These are phyloP conservation scores for Opisthograptis luteolata DNA, from an alignment of 2,888 invertebrate species.

Conservation along the genomic window DNA sequence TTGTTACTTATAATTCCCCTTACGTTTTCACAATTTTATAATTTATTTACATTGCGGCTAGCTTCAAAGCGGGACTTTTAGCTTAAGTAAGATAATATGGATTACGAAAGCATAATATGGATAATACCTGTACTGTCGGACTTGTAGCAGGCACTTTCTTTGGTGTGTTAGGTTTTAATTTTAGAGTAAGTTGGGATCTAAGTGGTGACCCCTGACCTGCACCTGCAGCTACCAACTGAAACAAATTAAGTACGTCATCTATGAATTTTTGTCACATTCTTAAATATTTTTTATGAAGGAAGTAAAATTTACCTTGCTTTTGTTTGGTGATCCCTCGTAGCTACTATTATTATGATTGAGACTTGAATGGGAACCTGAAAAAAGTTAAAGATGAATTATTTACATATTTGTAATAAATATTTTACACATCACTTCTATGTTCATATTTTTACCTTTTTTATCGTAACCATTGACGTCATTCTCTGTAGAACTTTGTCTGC, in stretches of 20 bases:
- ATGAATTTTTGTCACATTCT: too few relatives aligned
- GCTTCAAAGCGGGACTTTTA: too few relatives aligned
- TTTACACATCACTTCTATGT: too few relatives aligned
- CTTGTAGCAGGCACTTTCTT: slow-evolving; percentile 76
- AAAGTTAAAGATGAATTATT: neutral
- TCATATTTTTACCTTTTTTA: slow-evolving; percentile 58
- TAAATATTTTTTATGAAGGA: neutral
- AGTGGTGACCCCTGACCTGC: slow-evolving; percentile 90
- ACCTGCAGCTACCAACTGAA: slow-evolving; percentile 77
- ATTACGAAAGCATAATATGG: neutral
- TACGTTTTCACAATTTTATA: too few relatives aligned
- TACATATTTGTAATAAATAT: neutral
- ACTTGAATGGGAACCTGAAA: slow-evolving; percentile 67
- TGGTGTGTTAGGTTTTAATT: slow-evolving; percentile 86
- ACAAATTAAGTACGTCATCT: slow-evolving; percentile 21
- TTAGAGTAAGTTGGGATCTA: slow-evolving; percentile 88
- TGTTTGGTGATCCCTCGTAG: slow-evolving; percentile 77
- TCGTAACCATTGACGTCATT: slow-evolving; percentile 70
- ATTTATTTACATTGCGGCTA: too few relatives aligned
- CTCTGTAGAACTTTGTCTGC: slow-evolving; percentile 71
- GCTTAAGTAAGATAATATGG: neutral
- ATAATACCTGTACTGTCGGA: slow-evolving; percentile 74
- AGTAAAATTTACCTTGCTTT: slow-evolving; percentile 64
- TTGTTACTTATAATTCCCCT: too few relatives aligned
- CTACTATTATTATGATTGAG: slow-evolving; percentile 71